These are phyloP conservation scores for Cosmopolites sordidus DNA, from an alignment of 2,888 invertebrate genomes.

Conservation along the genomic window DNA sequence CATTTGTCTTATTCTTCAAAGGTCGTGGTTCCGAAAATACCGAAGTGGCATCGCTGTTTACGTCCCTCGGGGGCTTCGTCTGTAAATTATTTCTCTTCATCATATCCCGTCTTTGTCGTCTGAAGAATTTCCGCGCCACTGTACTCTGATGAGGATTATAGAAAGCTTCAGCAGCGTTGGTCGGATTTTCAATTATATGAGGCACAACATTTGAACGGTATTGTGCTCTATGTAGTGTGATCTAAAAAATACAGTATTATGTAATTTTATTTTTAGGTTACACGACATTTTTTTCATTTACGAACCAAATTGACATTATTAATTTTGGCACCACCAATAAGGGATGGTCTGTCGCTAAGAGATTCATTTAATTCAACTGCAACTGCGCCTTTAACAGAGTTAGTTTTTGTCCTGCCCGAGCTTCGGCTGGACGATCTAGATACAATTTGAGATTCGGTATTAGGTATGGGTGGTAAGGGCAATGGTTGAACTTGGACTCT, in stretches of 20 bases:
- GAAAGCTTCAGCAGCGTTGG: slow-evolving; percentile 71
- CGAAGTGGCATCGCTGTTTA: slow-evolving; percentile 55
- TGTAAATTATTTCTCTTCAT: slow-evolving; percentile 63
- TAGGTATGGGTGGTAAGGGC: slow-evolving; percentile 54
- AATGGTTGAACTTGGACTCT: slow-evolving; percentile 50
- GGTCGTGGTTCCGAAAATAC: slow-evolving; percentile 32
- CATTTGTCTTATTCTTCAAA: slow-evolving; percentile 45
- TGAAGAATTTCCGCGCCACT: slow-evolving; percentile 88
- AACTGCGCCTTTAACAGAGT: slow-evolving; percentile 61
- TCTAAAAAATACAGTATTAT: slow-evolving; percentile 13
- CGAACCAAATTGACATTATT: slow-evolving; percentile 64
- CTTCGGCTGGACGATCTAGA: slow-evolving; percentile 61
- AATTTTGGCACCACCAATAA: slow-evolving; percentile 44
- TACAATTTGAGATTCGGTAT: slow-evolving; percentile 36
- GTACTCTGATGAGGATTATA: slow-evolving; percentile 93
- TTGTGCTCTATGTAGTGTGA: slow-evolving; percentile 51
- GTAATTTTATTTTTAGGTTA: not conserved
- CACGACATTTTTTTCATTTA: not conserved
- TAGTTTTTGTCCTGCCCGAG: slow-evolving; percentile 62
- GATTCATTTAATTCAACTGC: slow-evolving; percentile 60
- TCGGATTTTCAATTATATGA: slow-evolving; percentile 52
- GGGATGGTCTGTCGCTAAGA: slow-evolving; percentile 46
- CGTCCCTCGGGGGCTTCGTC: slow-evolving; percentile 53
- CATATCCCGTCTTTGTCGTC: slow-evolving; percentile 69
- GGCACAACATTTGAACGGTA: slow-evolving; percentile 60